Conservation (phyloP, 2,888 invertebrate species). For the Plemyria rubiginata region DNA sequence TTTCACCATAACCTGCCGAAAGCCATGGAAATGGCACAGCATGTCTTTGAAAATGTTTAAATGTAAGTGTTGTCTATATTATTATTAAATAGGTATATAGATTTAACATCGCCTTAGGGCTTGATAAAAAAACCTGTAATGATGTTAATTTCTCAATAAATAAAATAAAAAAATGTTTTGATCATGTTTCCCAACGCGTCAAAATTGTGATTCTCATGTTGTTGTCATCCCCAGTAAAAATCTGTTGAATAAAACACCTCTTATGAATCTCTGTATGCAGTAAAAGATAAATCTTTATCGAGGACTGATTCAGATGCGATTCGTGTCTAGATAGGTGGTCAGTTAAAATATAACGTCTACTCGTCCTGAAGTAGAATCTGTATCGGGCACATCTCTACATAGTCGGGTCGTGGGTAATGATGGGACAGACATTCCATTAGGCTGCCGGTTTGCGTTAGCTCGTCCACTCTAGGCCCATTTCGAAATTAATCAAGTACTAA, state of each 20-base stretch:
- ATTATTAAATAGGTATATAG: too few relatives aligned
- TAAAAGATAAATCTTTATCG: neutral
- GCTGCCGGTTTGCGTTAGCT: conserved; percentile 23
- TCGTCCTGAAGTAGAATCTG: neutral
- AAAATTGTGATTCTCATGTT: neutral
- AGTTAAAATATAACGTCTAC: neutral
- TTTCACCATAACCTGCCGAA: too few relatives aligned
- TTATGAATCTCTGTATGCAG: neutral
- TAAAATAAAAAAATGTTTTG: too few relatives aligned
- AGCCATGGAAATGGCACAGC: too few relatives aligned
- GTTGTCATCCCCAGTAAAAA: neutral
- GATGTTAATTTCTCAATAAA: too few relatives aligned
- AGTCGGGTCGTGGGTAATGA: conserved; percentile 27
- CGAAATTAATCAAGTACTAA: conserved; percentile 25
- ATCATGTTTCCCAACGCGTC: neutral
- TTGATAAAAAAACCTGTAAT: too few relatives aligned
- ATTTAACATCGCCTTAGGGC: too few relatives aligned
- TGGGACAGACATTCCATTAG: conserved; percentile 31
- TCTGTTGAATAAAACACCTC: neutral
- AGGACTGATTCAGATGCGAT: neutral
- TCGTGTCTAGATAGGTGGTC: neutral
- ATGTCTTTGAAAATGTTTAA: too few relatives aligned
- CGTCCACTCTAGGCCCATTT: conserved; percentile 27
- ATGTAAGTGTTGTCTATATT: too few relatives aligned
- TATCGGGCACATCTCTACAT: conserved; percentile 19